Evolutionary conservation across 23 tunicate species (phyloP), one percentile per base, ranked within the genome.

Genomic region (Pegea sp.): DNA sequence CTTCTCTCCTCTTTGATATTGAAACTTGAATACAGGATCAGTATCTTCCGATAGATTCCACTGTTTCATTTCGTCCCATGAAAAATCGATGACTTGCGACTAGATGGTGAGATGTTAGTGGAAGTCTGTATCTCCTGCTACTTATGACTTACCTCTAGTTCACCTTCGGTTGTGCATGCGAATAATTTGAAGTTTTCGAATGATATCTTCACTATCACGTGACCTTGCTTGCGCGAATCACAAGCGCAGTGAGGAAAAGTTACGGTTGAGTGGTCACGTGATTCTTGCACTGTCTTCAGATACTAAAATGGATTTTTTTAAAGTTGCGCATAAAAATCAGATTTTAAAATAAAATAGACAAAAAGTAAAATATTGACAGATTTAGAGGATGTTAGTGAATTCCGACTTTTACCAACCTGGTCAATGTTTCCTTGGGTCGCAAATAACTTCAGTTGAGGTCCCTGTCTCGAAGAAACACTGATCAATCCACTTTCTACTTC

Each of bases 151-250:
- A 81, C 93, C 81, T 81, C 93, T 23, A 81, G 22, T 54, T 72
- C 80, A 28, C 93, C 93, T 7, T 81, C 93, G 16, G 66, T 75
- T 24, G 93, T 68, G 75, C 93, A 81, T 6, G 93, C 93, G 26
- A 59, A 70, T 8, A 81, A 62, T 51, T 81, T 72, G 93, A 81
- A 81, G 28, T 48, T 32, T 1, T 34, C 33, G 54, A 24, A 66
- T 16, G 93, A 66, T 4, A 67, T 63, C 22, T 62, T 61, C 62
- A 72, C 80, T 50, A 72, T 71, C 43, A 79, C 93, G 57, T 79
- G 78, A 55, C 93, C 93, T 53, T 68, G 63, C 43, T 79, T 79
- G 31, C 93, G 55, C 2, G 93, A 70, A 43, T 79, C 93, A 55
- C 93, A 79, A 11, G 74, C 62, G 34, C 93, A 79, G 52, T 79